These are phyloP conservation scores for Hipparchia sbordonii DNA, from an alignment of 2,888 invertebrate species.

Conservation along the genomic window DNA sequence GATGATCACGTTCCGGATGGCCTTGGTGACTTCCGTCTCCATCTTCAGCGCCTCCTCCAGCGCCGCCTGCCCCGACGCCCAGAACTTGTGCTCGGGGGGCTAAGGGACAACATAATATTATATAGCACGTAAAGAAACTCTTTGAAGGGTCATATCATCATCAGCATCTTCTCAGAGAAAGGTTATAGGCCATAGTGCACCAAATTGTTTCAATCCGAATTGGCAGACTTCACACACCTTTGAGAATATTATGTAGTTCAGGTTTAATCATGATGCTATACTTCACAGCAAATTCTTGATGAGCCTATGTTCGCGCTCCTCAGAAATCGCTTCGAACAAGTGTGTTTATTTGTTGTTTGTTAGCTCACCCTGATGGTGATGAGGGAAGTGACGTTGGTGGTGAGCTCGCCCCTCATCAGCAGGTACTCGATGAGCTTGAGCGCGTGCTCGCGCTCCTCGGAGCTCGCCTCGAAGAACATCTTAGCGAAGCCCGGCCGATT, in stretches of 20 bases:
- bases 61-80: slow-evolving; percentile 86
- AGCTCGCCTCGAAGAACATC: slow-evolving; percentile 91
- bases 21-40: slow-evolving; percentile 90
- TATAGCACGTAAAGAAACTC: too few relatives aligned
- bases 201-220: too few relatives aligned
- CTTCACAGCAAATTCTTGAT: too few relatives aligned
- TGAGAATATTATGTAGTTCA: too few relatives aligned
- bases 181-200: too few relatives aligned
- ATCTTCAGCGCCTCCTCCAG: slow-evolving; percentile 89
- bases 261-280: too few relatives aligned
- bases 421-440: slow-evolving; percentile 94
- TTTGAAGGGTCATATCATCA: too few relatives aligned
- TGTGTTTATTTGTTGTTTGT: slow-evolving; percentile 1
- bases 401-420: slow-evolving; percentile 91
- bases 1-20: slow-evolving; percentile 87
- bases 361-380: slow-evolving; percentile 78
- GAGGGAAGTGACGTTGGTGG: slow-evolving; percentile 83
- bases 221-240: too few relatives aligned
- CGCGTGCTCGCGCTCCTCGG: slow-evolving; percentile 94
- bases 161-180: too few relatives aligned
- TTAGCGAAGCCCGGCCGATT: slow-evolving; percentile 95
- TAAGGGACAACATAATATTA: slow-evolving; percentile 39
- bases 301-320: too few relatives aligned
- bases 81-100: slow-evolving; percentile 74
- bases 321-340: too few relatives aligned